Percentiles rank a stretch among this genome's conserved stretches.
phyloP scores from a whole-genome alignment of 2,888 invertebrate genomes.

The Digitonthophagus gazella region DNA sequence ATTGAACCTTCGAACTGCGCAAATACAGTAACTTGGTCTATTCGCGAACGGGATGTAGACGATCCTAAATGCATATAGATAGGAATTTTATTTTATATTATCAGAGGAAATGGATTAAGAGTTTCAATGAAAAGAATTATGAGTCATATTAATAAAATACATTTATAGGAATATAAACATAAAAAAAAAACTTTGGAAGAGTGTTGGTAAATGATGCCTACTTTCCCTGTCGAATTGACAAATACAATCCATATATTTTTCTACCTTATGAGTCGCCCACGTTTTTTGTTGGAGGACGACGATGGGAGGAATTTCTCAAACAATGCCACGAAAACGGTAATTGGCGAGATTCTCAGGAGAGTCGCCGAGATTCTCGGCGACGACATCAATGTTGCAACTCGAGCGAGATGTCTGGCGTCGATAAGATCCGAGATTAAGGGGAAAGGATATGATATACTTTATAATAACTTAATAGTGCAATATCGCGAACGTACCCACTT shows the following conservation, averaged over 20 bases:
- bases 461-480: background rate
- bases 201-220: too few relatives aligned
- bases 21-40: background rate
- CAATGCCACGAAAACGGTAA: background rate
- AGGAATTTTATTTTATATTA: background rate
- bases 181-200: too few relatives aligned
- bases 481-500: background rate
- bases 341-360: background rate
- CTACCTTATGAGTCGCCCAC: background rate
- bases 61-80: background rate
- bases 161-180: too few relatives aligned
- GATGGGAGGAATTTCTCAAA: background rate
- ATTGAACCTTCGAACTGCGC: background rate
- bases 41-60: background rate
- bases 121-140: too few relatives aligned
- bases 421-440: background rate
- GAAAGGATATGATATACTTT: background rate
- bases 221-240: too few relatives aligned
- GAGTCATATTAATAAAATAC: too few relatives aligned
- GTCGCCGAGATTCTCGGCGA: too few relatives aligned
- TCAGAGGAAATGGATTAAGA: background rate
- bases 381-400: background rate
- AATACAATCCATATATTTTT: too few relatives aligned
- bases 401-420: background rate
- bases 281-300: too few relatives aligned